Conservation (phyloP, 2,888 invertebrate genomes). For the Acronicta alni region DNA sequence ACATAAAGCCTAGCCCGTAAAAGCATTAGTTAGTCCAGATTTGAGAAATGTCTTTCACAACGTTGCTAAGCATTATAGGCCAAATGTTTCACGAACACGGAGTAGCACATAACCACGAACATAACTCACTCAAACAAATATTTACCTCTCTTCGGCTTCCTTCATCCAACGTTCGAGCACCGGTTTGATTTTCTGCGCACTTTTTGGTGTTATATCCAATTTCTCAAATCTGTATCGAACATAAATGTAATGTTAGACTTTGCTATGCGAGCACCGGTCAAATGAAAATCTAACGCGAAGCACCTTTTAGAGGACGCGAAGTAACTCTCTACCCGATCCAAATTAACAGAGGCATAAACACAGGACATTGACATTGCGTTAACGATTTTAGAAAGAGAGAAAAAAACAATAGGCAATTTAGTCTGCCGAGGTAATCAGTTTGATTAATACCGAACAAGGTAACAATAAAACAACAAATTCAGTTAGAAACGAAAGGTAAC, state of each 20-base stretch:
- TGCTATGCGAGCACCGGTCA: constrained; percentile 78
- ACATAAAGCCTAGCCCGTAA: constrained; percentile 77
- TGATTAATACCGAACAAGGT: constrained; percentile 87
- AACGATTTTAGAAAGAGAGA: constrained; percentile 82
- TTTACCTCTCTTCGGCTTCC: constrained; percentile 98
- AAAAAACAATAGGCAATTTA: constrained; percentile 88
- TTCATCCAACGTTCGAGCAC: constrained; percentile 99
- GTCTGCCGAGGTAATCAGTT: constrained; percentile 86
- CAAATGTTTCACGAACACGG: constrained; percentile 87
- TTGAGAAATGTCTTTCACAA: constrained; percentile 86
- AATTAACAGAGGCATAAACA: constrained; percentile 86
- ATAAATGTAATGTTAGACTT: constrained; percentile 87
- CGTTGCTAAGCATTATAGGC: constrained; percentile 87
- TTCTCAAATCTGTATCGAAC: constrained; percentile 97
- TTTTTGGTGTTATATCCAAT: constrained; percentile 99
- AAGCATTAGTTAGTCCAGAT: constrained; percentile 89
- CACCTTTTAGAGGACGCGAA: constrained; percentile 62
- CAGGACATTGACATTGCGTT: constrained; percentile 92
- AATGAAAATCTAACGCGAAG: constrained; percentile 65
- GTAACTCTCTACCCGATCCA: constrained; percentile 72
- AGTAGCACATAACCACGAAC: constrained; percentile 81
- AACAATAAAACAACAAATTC: constrained; percentile 88
- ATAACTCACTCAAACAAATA: constrained; percentile 85
- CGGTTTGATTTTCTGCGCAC: constrained; percentile 99
- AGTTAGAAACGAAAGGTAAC: constrained; percentile 87